A percentile compares a stretch with the other conserved stretches of the same genome.
phyloP scores from a whole-genome alignment of 2,113 vertebrate genomes.

The Procavia capensis region DNA sequence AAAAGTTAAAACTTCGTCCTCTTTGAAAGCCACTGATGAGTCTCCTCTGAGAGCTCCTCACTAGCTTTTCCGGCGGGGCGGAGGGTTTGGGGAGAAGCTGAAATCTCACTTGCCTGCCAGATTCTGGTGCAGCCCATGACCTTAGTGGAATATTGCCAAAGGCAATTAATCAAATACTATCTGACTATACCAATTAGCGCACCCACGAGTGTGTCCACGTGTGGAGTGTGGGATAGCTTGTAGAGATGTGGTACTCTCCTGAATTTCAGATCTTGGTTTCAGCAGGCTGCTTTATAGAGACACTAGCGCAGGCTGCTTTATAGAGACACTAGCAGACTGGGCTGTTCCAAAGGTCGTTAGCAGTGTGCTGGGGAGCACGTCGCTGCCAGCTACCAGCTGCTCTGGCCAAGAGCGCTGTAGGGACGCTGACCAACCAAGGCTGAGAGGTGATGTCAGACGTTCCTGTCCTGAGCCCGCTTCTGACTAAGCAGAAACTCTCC shows the following conservation, averaged over 20 bases:
- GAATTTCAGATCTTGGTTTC: not conserved
- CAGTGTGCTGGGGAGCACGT: not conserved
- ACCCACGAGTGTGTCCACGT: accelerated
- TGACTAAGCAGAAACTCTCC: not conserved
- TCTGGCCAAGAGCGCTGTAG: accelerated
- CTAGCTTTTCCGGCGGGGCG: not conserved
- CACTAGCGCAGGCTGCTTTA: not conserved
- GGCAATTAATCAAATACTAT: not conserved
- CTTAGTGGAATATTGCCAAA: not conserved
- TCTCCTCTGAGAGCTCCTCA: not conserved
- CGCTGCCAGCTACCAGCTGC: not conserved
- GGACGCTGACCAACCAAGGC: not conserved
- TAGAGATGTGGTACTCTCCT: not conserved
- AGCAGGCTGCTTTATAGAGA: not conserved
- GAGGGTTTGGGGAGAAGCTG: not conserved
- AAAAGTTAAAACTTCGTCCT: not conserved
- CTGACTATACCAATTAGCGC: not conserved
- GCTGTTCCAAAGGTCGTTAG: not conserved
- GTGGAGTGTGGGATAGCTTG: accelerated
- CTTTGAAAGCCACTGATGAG: not conserved
- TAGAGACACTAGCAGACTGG: not conserved
- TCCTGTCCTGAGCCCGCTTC: not conserved
- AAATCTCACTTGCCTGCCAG: not conserved
- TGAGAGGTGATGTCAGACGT: slow-evolving; percentile 41
- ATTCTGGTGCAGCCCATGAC: not conserved